These are phyloP conservation scores for Sebastes matsubarae DNA, from an alignment of 2,797 vertebrate species.

Conservation along the genomic window DNA sequence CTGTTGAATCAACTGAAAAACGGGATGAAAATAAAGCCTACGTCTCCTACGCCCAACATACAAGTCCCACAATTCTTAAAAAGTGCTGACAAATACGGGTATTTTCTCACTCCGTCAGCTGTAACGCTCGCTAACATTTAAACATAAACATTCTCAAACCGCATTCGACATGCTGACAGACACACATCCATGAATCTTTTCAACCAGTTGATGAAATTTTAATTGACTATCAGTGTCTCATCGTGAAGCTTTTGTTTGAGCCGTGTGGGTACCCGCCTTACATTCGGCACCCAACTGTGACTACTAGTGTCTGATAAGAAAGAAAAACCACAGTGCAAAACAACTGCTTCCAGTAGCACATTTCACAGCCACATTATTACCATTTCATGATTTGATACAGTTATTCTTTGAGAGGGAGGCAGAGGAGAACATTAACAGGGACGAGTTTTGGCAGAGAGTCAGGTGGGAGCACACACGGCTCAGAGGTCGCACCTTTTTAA, in stretches of 20 bases:
- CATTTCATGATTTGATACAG: constrained; percentile 33
- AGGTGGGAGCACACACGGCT: not conserved
- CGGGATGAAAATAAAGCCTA: not conserved
- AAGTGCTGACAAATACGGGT: constrained; percentile 47
- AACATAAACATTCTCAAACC: constrained; percentile 44
- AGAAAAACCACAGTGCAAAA: constrained; percentile 48
- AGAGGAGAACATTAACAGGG: not conserved
- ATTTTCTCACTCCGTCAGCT: constrained; percentile 45
- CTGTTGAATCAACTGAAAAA: not conserved
- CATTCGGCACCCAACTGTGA: constrained; percentile 58
- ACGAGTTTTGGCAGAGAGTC: constrained; percentile 8
- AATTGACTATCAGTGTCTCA: constrained; percentile 67
- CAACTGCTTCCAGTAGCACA: constrained; percentile 57
- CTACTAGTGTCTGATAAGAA: constrained; percentile 55
- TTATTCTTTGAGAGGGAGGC: constrained; percentile 22
- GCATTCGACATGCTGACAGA: constrained; percentile 55
- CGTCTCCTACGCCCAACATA: not conserved
- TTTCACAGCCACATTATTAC: constrained; percentile 46
- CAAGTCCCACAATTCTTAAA: constrained; percentile 7
- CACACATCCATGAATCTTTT: constrained; percentile 46
- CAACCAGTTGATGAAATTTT: constrained; percentile 66
- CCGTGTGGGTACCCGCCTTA: constrained; percentile 34
- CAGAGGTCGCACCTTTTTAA: not conserved
- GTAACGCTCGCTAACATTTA: constrained; percentile 15
- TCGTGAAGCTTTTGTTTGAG: constrained; percentile 55